A percentile compares a stretch with the other conserved stretches of the same genome.
Conservation (phyloP, 2,113 vertebrate genomes). For the Hemiprocne comata region DNA sequence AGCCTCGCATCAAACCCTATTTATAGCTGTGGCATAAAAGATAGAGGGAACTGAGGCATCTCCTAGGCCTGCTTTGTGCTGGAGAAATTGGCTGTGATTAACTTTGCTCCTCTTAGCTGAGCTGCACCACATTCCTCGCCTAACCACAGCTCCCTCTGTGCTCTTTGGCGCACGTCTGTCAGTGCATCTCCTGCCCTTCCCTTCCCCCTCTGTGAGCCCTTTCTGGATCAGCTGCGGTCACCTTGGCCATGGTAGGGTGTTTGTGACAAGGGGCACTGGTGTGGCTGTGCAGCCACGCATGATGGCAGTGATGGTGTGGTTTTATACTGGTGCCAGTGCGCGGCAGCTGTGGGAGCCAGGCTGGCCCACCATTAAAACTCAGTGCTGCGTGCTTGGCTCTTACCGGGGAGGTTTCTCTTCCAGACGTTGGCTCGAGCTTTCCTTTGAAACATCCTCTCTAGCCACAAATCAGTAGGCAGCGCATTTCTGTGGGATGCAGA, state of each 20-base stretch:
- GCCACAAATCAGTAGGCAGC: constrained; percentile 20
- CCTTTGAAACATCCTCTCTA: neutral
- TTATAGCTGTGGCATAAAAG: neutral
- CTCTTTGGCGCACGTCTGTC: neutral
- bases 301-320: fast-evolving
- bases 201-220: fast-evolving
- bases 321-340: neutral
- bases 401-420: neutral
- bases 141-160: neutral
- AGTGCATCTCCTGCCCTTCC: neutral
- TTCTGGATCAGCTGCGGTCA: neutral
- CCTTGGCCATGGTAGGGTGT: neutral
- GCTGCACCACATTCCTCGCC: neutral
- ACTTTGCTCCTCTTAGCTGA: neutral
- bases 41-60: neutral
- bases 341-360: neutral
- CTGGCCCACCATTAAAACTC: neutral
- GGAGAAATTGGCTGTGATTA: neutral
- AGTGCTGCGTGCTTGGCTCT: neutral
- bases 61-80: neutral
- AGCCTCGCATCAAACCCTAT: neutral
- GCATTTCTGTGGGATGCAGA: neutral
- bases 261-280: neutral
- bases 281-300: neutral
- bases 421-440: neutral